Percentiles rank a stretch among this genome's conserved stretches.
Conservation (phyloP, 2,797 vertebrate species). For the Cirrhinus molitorella region DNA sequence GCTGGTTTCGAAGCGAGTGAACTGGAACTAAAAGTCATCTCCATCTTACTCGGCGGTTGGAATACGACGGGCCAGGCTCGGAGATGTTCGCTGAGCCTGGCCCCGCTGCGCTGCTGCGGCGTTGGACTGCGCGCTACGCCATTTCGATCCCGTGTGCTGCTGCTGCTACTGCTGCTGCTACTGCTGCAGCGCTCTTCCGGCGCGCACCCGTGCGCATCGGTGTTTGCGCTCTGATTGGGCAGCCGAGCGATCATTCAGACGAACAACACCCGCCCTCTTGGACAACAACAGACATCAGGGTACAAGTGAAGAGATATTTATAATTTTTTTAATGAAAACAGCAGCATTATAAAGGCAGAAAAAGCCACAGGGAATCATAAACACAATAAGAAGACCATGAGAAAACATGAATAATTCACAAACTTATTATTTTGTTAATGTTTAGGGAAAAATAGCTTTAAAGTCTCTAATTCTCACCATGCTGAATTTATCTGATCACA, state of each 20-base stretch:
- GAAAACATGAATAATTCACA: background rate
- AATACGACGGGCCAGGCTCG: conserved; percentile 3
- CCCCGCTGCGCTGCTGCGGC: conserved; percentile 18
- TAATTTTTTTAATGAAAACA: too few relatives aligned
- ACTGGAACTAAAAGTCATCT: conserved; percentile 1
- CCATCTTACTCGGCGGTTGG: background rate
- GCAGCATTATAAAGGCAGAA: background rate
- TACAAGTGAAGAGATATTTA: background rate
- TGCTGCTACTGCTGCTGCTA: background rate
- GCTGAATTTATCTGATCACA: background rate
- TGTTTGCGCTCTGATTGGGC: conserved; percentile 37
- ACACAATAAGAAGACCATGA: background rate
- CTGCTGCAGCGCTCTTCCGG: conserved; percentile 32
- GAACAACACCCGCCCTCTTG: background rate
- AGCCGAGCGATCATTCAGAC: conserved; percentile 2
- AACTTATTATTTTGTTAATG: background rate
- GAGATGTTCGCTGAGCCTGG: conserved; percentile 12
- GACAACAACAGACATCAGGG: background rate
- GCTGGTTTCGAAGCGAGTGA: background rate
- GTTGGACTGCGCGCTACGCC: conserved; percentile 48
- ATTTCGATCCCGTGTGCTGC: conserved; percentile 50
- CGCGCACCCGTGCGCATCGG: background rate
- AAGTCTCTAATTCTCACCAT: background rate
- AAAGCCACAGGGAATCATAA: background rate
- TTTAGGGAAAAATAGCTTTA: background rate